Conservation (phyloP, 1,140 invertebrate species). For the Drosophila ambigua region DNA sequence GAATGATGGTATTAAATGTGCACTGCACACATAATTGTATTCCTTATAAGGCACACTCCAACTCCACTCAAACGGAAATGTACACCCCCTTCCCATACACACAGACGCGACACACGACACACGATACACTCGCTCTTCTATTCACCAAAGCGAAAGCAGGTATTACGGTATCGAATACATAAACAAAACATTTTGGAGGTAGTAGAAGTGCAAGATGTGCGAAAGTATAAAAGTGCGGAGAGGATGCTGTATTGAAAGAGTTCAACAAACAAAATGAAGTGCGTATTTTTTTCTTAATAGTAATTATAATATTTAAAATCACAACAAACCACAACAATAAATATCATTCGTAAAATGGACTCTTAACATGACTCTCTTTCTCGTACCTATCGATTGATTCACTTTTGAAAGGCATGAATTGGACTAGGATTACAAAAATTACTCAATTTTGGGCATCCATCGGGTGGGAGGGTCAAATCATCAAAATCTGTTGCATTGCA, state of each 20-base stretch:
- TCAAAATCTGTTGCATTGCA: too few relatives aligned
- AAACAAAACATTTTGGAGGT: slow-evolving; percentile 7
- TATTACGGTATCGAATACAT: slow-evolving; percentile 32
- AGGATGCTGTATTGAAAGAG: slow-evolving; percentile 14
- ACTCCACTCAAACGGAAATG: background rate
- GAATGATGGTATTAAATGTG: slow-evolving; percentile 44
- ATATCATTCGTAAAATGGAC: slow-evolving; percentile 75
- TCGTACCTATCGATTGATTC: background rate
- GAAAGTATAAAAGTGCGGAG: background rate
- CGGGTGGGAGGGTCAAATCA: too few relatives aligned
- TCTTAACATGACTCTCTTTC: slow-evolving; percentile 12
- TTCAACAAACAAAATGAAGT: slow-evolving; percentile 29
- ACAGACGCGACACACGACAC: slow-evolving; percentile 5
- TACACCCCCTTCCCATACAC: slow-evolving; percentile 2
- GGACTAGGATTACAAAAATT: too few relatives aligned
- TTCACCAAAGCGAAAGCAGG: slow-evolving; percentile 10
- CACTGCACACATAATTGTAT: slow-evolving; percentile 59
- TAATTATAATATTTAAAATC: slow-evolving; percentile 70
- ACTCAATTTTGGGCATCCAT: too few relatives aligned
- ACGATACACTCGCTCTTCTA: slow-evolving; percentile 1
- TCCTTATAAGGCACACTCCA: slow-evolving; percentile 65
- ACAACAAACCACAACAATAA: slow-evolving; percentile 76
- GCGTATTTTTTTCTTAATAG: slow-evolving; percentile 70
- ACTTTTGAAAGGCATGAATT: background rate
- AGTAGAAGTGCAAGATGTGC: background rate